Evolutionary conservation across 1,140 invertebrate genomes (phyloP).

Genomic region (Lepidurus couesii): DNA sequence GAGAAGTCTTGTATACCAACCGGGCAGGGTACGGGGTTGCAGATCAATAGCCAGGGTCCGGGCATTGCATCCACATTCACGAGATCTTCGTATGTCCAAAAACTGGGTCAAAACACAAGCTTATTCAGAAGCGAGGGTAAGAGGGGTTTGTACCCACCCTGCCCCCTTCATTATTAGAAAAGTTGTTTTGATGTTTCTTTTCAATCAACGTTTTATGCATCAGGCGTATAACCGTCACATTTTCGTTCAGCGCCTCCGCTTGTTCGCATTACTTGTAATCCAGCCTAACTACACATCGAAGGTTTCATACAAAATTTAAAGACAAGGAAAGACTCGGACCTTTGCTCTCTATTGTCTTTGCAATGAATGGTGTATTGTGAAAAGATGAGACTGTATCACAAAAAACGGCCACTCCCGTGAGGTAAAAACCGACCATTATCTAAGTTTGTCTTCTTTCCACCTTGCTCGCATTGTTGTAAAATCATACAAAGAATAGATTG

Average conservation of each 20-base stretch:
- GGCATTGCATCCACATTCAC: slow-evolving; percentile 3
- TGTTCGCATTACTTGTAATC: not conserved
- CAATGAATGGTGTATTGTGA: slow-evolving; percentile 7
- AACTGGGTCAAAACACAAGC: slow-evolving; percentile 6
- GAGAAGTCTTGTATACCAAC: not conserved
- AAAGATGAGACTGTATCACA: slow-evolving; percentile 17
- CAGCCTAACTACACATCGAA: not conserved
- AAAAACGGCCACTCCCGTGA: slow-evolving; percentile 21
- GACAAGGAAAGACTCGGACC: not conserved
- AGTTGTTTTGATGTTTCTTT: too few species aligned
- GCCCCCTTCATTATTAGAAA: too few species aligned
- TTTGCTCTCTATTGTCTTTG: not conserved
- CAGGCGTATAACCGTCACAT: too few species aligned
- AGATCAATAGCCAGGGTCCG: slow-evolving; percentile 21
- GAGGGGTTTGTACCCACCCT: too few species aligned
- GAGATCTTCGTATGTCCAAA: not conserved
- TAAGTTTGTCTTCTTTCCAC: not conserved
- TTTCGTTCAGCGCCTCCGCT: too few species aligned
- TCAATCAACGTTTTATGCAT: too few species aligned
- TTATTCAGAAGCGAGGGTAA: too few species aligned
- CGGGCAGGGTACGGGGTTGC: not conserved
- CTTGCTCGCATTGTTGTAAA: not conserved
- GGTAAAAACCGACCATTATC: not conserved
- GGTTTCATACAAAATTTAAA: not conserved
- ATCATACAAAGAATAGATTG: not conserved